Base-by-base conservation (phyloP, 2,888 invertebrate genomes). In the Drosophila affinis region DNA sequence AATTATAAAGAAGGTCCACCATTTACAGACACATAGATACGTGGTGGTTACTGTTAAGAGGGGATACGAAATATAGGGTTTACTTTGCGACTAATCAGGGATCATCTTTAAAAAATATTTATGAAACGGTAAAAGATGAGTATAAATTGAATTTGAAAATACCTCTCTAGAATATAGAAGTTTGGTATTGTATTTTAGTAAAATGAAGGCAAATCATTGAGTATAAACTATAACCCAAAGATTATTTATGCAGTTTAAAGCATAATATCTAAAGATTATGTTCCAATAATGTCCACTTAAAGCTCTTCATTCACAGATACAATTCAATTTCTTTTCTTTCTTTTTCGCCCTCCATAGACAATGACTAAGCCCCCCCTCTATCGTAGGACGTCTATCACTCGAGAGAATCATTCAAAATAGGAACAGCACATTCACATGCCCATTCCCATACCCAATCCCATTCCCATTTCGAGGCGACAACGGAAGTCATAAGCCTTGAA, bases 401-500 rank as follows among this genome's bases (percentile, higher is more conserved):
- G 46, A 17, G 32, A 46, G 47, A 56, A 49, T 71, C 49, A 61
- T 51, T 62, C 58, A 47, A 52, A 12, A 24, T 68, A 17, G 39
- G 39, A 53, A 53, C 21, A 27, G 34, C 46, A 24, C 14, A n/a
- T 21, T 34, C 51, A 27, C 45, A 51, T 44, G 51, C 57, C 51
- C 54, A 51, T 44, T 57, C 57, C 51, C 54, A 54, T 61, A 46
- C 27, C 9, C 21, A 17, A 12, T 34, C 46, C 27, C 45, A 52
- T 32, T 68, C 57, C 55, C 55, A 54, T 61, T 51, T 39, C 32
- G 71, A 17, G 49, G 63, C 61, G 57, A 62, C 60, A 82, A 68
- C 81, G 81, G 84, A 86, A 86, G 84, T 86, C 72, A 68, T 75
- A 68, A 75, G 75, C 61, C 75, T n/a, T 62, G 52, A 63, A 53